phyloP scores from a whole-genome alignment of 1,140 invertebrate genomes.

The Apis florea region DNA sequence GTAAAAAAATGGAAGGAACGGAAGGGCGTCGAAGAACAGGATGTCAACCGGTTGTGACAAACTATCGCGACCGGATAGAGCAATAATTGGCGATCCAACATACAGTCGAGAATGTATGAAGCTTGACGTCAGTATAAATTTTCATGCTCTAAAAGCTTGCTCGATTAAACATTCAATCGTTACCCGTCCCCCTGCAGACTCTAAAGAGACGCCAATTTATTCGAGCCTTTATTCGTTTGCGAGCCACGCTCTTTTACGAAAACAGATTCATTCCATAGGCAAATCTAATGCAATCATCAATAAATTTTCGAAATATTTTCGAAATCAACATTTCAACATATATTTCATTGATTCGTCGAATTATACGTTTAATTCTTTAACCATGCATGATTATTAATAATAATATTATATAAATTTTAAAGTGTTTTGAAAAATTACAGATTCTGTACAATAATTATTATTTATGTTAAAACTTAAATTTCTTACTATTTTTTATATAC shows the following conservation, averaged over 20 bases:
- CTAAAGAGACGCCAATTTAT: slow-evolving; percentile 25
- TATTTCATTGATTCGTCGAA: too few species aligned
- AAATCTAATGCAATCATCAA: too few species aligned
- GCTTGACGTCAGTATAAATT: slow-evolving; percentile 53
- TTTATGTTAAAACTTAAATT: too few species aligned
- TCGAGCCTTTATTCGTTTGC: slow-evolving; percentile 16
- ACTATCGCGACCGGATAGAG: slow-evolving; percentile 66
- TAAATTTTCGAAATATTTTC: background rate
- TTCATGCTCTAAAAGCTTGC: slow-evolving; percentile 20
- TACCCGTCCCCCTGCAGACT: background rate
- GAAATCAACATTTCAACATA: too few species aligned
- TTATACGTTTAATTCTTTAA: too few species aligned
- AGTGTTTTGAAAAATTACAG: too few species aligned
- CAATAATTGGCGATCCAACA: slow-evolving; percentile 68
- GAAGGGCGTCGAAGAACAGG: slow-evolving; percentile 19
- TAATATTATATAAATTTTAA: too few species aligned
- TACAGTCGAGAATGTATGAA: slow-evolving; percentile 44
- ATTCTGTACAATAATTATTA: too few species aligned
- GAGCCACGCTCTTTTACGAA: background rate
- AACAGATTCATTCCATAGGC: background rate
- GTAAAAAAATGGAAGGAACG: background rate
- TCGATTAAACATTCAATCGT: slow-evolving; percentile 40
- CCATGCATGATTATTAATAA: too few species aligned
- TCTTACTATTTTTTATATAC: too few species aligned
- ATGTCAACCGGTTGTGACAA: slow-evolving; percentile 24